These are phyloP conservation scores for Cheilosia grossa DNA, from an alignment of 2,888 invertebrate species.

Conservation along the genomic window DNA sequence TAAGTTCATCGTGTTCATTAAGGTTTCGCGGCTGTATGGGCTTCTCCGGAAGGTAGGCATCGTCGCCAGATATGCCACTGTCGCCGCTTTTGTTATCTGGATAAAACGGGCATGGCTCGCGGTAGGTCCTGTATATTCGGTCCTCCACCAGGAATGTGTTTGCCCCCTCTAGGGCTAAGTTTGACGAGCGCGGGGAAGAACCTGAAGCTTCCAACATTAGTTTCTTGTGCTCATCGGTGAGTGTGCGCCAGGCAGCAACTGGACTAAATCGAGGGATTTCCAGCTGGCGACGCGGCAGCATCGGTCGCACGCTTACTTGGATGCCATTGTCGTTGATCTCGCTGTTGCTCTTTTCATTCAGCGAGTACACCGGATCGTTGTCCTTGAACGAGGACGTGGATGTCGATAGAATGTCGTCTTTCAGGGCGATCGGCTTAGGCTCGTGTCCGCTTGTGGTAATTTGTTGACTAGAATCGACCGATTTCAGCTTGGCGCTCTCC, in stretches of 20 bases:
- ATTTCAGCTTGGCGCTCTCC: conserved; percentile 80
- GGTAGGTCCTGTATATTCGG: conserved; percentile 84
- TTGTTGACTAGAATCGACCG: conserved; percentile 32
- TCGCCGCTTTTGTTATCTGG: conserved; percentile 90
- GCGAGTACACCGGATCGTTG: conserved; percentile 78
- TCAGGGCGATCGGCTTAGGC: neutral
- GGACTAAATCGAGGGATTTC: conserved; percentile 92
- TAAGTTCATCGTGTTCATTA: conserved; percentile 11
- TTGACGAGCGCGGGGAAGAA: neutral
- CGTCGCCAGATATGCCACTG: conserved; percentile 91
- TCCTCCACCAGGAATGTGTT: conserved; percentile 82
- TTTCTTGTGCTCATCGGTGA: conserved; percentile 80
- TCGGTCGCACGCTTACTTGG: conserved; percentile 89
- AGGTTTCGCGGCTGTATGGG: conserved; percentile 53
- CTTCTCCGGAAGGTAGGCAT: conserved; percentile 81
- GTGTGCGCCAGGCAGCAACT: conserved; percentile 91
- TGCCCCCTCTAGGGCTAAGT: neutral
- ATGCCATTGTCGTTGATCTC: conserved; percentile 86
- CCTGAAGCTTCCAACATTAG: conserved; percentile 1
- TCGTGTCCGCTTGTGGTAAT: neutral
- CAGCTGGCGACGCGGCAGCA: conserved; percentile 90
- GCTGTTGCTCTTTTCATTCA: conserved; percentile 76
- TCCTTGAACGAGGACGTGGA: conserved; percentile 85
- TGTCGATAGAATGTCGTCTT: conserved; percentile 77
- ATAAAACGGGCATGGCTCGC: conserved; percentile 84